These are phyloP conservation scores for Dipodomys merriami DNA, from an alignment of 2,113 vertebrate species.

Conservation along the genomic window DNA sequence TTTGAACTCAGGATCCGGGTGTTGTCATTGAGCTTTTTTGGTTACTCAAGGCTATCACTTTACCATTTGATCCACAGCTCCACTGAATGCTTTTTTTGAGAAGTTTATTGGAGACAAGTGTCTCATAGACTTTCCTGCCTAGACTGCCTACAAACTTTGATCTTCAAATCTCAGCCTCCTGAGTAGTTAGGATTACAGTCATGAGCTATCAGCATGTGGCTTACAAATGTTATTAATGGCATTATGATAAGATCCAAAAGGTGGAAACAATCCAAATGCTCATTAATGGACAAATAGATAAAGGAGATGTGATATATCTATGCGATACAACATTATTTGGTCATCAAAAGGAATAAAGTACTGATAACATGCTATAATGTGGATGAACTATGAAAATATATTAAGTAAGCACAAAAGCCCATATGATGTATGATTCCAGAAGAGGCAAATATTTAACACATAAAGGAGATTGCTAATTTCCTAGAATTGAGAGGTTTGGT, in stretches of 20 bases:
- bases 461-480: background rate
- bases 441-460: background rate
- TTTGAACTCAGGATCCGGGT: too few relatives aligned
- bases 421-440: background rate
- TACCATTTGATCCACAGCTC: too few relatives aligned
- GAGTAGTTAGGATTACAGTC: too few relatives aligned
- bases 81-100: too few relatives aligned
- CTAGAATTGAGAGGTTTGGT: background rate
- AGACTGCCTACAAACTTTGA: too few relatives aligned
- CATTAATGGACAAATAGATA: background rate
- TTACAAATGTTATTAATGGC: background rate
- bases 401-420: background rate
- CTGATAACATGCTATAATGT: background rate
- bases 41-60: too few relatives aligned
- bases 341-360: background rate
- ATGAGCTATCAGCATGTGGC: too few relatives aligned
- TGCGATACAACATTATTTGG: background rate
- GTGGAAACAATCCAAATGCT: background rate
- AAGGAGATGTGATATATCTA: background rate
- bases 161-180: too few relatives aligned
- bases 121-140: too few relatives aligned
- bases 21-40: too few relatives aligned
- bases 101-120: too few relatives aligned
- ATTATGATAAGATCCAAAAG: background rate
- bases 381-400: background rate